Evolutionary conservation across 1,140 invertebrate genomes (phyloP).

Genomic region (Wiebesia pumilae): DNA sequence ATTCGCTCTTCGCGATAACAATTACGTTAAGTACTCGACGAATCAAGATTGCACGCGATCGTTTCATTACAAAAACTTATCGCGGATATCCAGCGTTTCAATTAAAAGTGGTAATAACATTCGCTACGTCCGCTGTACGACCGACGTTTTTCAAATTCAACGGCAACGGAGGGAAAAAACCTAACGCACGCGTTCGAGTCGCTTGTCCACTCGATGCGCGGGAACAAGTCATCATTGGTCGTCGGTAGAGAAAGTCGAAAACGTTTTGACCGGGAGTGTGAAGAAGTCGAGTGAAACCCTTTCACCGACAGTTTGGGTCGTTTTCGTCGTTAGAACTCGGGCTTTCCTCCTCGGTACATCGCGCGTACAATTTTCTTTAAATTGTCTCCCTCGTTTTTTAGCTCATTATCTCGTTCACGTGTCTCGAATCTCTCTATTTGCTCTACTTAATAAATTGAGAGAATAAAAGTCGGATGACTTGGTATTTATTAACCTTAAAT

Average conservation of each 20-base stretch:
- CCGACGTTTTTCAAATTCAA: too few relatives aligned
- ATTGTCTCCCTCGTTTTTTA: background rate
- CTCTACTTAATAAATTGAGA: background rate
- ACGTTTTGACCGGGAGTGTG: constrained; percentile 22
- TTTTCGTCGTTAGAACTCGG: background rate
- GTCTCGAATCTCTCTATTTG: background rate
- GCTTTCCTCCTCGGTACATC: too few relatives aligned
- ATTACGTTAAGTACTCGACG: background rate
- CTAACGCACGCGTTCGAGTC: background rate
- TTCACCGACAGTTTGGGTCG: constrained; percentile 23
- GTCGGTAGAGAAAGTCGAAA: constrained; percentile 31
- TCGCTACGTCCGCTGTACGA: background rate
- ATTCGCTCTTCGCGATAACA: too few relatives aligned
- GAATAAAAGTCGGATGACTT: background rate
- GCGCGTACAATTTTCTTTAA: too few relatives aligned
- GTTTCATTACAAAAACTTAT: background rate
- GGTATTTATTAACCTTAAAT: background rate
- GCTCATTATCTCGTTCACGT: background rate
- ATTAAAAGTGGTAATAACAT: background rate
- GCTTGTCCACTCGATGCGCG: background rate
- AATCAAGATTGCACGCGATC: background rate
- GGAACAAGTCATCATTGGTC: constrained; percentile 52
- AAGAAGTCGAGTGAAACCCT: constrained; percentile 36
- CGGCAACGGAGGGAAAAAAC: too few relatives aligned
- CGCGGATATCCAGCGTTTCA: too few relatives aligned